Evolutionary conservation across 64 coral and sea anemone genomes (phyloP), one percentile per base, ranked within the genome.

Genomic region (Astreopora myriophthalma): DNA sequence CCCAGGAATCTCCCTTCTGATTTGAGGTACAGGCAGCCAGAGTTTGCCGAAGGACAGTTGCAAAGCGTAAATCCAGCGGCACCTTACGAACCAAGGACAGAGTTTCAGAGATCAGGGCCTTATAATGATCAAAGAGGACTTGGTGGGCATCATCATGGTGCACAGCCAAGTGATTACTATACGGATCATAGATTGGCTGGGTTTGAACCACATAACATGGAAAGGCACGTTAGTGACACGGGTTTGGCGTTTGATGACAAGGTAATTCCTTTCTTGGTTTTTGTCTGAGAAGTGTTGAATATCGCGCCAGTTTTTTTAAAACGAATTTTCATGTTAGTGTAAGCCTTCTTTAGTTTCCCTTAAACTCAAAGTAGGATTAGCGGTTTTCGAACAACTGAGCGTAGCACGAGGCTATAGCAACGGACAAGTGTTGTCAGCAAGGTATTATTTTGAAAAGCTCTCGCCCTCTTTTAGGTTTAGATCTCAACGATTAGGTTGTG

Each of bases 41-140:
- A 83, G 13, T 23, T 63, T 83, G 20, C 55, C 26, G 20, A 39
- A 61, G 49, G 49, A n/a, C 28, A 30, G 28, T 23, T 6, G 17
- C 78, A 81, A 31, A 30, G 57, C 24, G 10, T 19, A 8, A 65
- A 25, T 31, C 44, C 75, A 55, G 75, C 39, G 1, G 48, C 79
- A 26, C 52, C 79, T 64, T 83, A 83, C 65, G 79, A 83, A 64
- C 32, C 55, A 31, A 83, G 79, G 9, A 83, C 55, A 64, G 79
- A 83, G 79, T 19, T 83, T 11, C 79, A 83, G 31, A 83, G 52
- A 20, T 36, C 31, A 65, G 55, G 79, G 17, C 1, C 22, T 37
- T 83, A 22, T 5, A 44, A 55, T 83, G 79, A 64, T 1, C 57
- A 83, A 32, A 20, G 31, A 57, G 30, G 77, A 33, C 51, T 58